Evolutionary conservation across 2,888 invertebrate species (phyloP), one percentile per base, ranked within the genome.

Genomic region (Coelinius sp.): DNA sequence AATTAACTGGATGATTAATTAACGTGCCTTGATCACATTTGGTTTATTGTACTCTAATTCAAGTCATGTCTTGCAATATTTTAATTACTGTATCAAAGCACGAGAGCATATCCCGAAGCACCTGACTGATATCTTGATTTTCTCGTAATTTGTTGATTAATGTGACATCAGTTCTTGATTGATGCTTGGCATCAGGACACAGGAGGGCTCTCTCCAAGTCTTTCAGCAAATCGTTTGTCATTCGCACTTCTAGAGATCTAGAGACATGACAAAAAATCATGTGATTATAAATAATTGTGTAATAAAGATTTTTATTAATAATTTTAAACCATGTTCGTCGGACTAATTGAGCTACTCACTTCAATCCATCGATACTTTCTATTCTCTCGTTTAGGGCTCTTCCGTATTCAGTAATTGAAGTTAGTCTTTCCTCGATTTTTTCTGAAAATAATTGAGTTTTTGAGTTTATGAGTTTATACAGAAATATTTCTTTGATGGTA

Each of bases 221-320:
- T 72, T 85, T 75, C 22, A 82, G 49, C 31, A 83, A 66, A 74
- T 87, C 87, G 62, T 86, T 87, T 35, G 80, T 77, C 73, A 85
- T 84, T 66, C 87, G 82, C 59, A 81, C 78, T 20, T 77, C 73
- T 27, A 87, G 73, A 2, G 78, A 72, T 52, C 86, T 86, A 20
- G 20, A 49, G n/a, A n/a, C n/a, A 41, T 41, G 12, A 12, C 4
- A n/a, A 12, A 41, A 41, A 41, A 41, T 38, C 38, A 41, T 12
- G 5, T n/a, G 41, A n/a, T 41, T 41, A n/a, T n/a, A 10, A 41
- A 41, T 41, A 41, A 41, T n/a, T 41, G n/a, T 41, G 41, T 41
- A 41, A 12, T 41, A 41, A 41, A 41, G n/a, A 10, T 41, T 41
- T 41, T 49, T 17, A 67, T 56, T 56, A 46, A 68, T 74, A 56